phyloP scores from a whole-genome alignment of 2,113 vertebrate genomes.

The Poeciliopsis occidentalis region DNA sequence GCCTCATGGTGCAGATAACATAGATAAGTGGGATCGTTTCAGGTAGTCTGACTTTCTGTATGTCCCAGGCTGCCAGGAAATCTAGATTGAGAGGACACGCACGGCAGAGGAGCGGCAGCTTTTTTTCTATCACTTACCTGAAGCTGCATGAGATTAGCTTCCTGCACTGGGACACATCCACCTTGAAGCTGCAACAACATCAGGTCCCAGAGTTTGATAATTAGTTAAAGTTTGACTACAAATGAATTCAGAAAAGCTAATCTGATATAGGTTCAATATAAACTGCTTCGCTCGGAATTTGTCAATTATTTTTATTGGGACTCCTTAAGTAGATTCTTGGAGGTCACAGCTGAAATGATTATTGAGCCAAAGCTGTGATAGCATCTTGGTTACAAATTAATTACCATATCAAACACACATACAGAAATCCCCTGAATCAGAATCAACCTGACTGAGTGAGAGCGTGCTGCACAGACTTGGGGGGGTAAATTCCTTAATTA shows the following conservation, averaged over 20 bases:
- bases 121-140: not conserved
- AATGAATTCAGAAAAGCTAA: constrained; percentile 10
- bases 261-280: not conserved
- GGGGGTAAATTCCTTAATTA: constrained; percentile 35
- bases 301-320: constrained; percentile 8
- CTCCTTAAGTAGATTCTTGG: not conserved
- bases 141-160: constrained; percentile 34
- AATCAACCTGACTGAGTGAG: constrained; percentile 22
- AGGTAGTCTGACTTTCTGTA: constrained; percentile 41
- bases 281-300: not conserved
- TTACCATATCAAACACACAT: constrained; percentile 20
- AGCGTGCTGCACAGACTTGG: constrained; percentile 10
- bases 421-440: constrained; percentile 31
- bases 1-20: constrained; percentile 38
- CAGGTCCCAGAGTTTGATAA: constrained; percentile 1
- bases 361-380: constrained; percentile 26
- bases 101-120: not conserved
- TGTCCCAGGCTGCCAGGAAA: constrained; percentile 33
- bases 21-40: constrained; percentile 51
- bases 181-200: not conserved
- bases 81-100: not conserved
- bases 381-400: constrained; percentile 26
- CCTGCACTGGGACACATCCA: constrained; percentile 1
- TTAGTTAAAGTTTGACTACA: not conserved
- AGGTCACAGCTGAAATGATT: constrained; percentile 42